phyloP scores from a whole-genome alignment of 2,113 vertebrate genomes.

The western clawed frog (Xenopus tropicalis) region DNA sequence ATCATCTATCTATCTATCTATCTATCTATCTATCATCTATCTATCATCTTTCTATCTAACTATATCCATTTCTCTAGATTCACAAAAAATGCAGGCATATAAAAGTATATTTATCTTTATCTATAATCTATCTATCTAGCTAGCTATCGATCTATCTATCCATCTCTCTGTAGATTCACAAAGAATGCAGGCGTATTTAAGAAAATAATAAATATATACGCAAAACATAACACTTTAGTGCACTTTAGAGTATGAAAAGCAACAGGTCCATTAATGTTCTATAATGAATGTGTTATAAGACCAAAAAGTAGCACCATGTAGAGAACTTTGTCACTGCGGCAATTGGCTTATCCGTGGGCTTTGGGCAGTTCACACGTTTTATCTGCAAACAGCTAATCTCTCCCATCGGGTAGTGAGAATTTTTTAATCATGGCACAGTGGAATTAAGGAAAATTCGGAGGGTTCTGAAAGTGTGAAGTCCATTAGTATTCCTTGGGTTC shows the following conservation, averaged over 20 bases:
- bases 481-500: neutral
- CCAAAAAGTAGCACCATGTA: neutral
- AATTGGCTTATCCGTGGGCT: neutral
- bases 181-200: too few species aligned
- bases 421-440: neutral
- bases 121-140: too few species aligned
- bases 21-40: too few species aligned
- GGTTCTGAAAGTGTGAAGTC: neutral
- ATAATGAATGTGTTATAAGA: neutral
- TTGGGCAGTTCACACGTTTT: conserved; percentile 1
- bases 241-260: neutral
- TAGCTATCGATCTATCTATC: too few species aligned
- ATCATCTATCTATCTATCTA: too few species aligned
- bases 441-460: neutral
- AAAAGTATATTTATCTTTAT: too few species aligned
- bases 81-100: too few species aligned
- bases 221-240: too few species aligned
- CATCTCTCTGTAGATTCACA: too few species aligned
- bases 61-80: too few species aligned
- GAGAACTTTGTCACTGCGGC: neutral
- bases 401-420: neutral
- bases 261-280: neutral
- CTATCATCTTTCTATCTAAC: too few species aligned
- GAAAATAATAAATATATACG: too few species aligned
- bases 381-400: neutral